These are phyloP conservation scores for Xiphophorus hellerii DNA, from an alignment of 2,113 vertebrate genomes.

Conservation along the genomic window DNA sequence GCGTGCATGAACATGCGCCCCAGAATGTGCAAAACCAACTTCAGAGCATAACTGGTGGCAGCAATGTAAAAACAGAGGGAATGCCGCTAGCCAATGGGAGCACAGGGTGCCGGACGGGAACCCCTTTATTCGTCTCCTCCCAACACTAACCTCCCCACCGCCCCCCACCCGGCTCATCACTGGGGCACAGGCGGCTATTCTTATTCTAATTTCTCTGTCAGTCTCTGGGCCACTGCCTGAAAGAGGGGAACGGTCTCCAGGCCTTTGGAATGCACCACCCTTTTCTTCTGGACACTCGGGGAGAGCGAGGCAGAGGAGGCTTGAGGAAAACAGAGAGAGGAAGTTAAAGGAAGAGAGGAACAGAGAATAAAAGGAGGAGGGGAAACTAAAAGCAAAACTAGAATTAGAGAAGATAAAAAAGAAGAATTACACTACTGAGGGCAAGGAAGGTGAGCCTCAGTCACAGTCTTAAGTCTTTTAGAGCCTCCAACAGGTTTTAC, in stretches of 20 bases:
- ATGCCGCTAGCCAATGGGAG: slow-evolving; percentile 67
- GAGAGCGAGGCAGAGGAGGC: slow-evolving; percentile 43
- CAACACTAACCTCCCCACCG: slow-evolving; percentile 23
- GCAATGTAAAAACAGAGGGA: slow-evolving; percentile 77
- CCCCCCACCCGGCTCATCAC: slow-evolving; percentile 58
- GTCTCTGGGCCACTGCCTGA: slow-evolving; percentile 74
- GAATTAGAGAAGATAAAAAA: background rate
- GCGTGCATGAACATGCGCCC: slow-evolving; percentile 65
- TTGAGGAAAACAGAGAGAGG: slow-evolving; percentile 14
- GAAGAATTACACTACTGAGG: background rate
- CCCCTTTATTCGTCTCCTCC: slow-evolving; percentile 45
- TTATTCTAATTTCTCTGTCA: slow-evolving; percentile 85
- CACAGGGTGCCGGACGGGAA: slow-evolving; percentile 13
- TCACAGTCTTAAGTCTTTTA: too few species aligned
- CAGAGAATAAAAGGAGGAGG: background rate
- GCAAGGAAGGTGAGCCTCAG: too few species aligned
- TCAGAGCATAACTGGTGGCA: slow-evolving; percentile 69
- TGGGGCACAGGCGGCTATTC: slow-evolving; percentile 78
- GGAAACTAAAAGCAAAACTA: background rate
- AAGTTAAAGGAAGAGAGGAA: slow-evolving; percentile 8
- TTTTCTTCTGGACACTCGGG: slow-evolving; percentile 73
- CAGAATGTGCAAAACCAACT: slow-evolving; percentile 69
- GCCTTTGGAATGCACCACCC: slow-evolving; percentile 81
- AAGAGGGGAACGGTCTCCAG: slow-evolving; percentile 81
- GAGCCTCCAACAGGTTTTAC: too few species aligned